phyloP scores from a whole-genome alignment of 2,888 invertebrate genomes.

The Eurytoma adleriae region DNA sequence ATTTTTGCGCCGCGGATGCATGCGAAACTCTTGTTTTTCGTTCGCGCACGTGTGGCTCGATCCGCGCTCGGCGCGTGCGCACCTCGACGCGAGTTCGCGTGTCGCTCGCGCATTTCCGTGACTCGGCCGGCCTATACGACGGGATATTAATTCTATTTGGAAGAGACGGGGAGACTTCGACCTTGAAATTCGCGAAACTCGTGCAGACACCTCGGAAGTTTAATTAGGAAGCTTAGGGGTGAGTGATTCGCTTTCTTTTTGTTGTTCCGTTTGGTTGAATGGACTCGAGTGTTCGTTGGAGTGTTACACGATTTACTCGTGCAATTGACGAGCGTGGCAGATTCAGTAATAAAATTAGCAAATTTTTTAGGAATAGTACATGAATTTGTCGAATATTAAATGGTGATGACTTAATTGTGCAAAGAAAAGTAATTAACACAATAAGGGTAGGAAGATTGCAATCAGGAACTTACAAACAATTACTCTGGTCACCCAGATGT shows the following conservation, averaged over 20 bases:
- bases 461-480: too few species aligned
- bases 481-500: background rate
- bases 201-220: conserved; percentile 15
- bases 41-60: conserved; percentile 13
- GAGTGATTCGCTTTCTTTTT: background rate
- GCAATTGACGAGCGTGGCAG: too few species aligned
- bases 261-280: background rate
- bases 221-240: conserved; percentile 10
- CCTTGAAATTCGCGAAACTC: conserved; percentile 12
- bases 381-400: too few species aligned
- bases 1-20: too few species aligned
- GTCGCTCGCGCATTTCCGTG: conserved; percentile 47
- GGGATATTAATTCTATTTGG: conserved; percentile 51
- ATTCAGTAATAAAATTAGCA: too few species aligned
- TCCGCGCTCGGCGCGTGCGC: conserved; percentile 25
- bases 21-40: background rate
- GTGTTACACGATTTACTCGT: too few species aligned
- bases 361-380: too few species aligned
- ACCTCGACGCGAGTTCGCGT: conserved; percentile 35
- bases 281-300: too few species aligned
- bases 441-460: too few species aligned
- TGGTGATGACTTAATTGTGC: too few species aligned
- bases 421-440: too few species aligned
- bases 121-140: conserved; percentile 8
- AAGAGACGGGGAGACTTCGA: conserved; percentile 4